A percentile compares a stretch with the other conserved stretches of the same genome.
These are phyloP conservation scores for Ferrisia virgata DNA, from an alignment of 2,888 invertebrate genomes.

Conservation along the genomic window DNA sequence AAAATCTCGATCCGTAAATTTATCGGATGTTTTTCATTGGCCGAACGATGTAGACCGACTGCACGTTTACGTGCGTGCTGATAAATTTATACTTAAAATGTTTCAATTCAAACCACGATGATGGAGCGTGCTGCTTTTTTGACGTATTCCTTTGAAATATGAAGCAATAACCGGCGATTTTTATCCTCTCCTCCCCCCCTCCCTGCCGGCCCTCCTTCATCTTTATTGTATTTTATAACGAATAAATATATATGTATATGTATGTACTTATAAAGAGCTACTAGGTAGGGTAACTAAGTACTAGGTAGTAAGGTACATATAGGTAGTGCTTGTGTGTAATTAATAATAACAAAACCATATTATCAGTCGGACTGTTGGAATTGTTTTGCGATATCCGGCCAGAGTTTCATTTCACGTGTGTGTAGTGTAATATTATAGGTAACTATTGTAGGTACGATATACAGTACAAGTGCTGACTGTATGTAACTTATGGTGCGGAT, in stretches of 20 bases:
- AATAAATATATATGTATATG: neutral
- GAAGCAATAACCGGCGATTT: neutral
- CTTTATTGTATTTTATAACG: neutral
- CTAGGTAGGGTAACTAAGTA: no score
- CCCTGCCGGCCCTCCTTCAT: no score
- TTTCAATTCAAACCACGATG: neutral
- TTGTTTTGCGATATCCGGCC: neutral
- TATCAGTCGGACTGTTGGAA: neutral
- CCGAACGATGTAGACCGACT: neutral
- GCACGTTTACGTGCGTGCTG: neutral
- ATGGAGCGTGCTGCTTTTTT: neutral
- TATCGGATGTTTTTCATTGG: neutral
- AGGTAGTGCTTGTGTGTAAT: neutral
- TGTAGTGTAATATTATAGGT: neutral
- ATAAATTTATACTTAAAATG: neutral
- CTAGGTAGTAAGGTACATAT: no score
- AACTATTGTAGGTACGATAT: neutral
- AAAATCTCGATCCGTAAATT: no score
- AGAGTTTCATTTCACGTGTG: neutral
- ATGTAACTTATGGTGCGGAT: no score
- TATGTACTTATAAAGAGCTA: no score
- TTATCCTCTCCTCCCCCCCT: no score
- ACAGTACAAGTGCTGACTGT: no score
- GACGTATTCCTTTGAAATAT: conserved; percentile 1
- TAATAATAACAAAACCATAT: neutral